Base-by-base conservation (phyloP, 2,797 vertebrate genomes). In the Danio choprae region DNA sequence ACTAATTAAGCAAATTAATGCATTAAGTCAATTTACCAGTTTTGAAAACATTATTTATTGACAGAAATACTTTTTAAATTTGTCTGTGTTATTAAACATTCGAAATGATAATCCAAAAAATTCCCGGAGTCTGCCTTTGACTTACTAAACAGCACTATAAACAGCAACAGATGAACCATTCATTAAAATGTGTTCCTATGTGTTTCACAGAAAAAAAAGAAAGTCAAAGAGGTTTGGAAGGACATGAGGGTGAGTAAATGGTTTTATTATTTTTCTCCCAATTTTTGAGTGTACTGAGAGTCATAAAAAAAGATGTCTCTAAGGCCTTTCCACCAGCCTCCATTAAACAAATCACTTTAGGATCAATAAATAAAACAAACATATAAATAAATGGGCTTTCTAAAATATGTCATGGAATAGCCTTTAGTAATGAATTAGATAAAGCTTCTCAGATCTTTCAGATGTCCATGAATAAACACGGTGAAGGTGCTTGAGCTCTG, bases 401-500 rank as follows among this genome's bases (percentile, higher is more conserved):
- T 72, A 7, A 48, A 22, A 60, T 10, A 38, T 22, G 40, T 43
- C n/a, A 0, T 18, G n/a, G 18, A 64, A 76, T 55, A 29, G 8
- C 38, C 48, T 13, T 20, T 40, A 43, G n/a, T 16, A 64, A 64
- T 15, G 64, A 67, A 62, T 70, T 63, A 38, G 16, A 46, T 44
- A 18, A 53, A 79, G 7, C 20, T 43, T 22, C 18, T 38, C 5
- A 29, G 62, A 83, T 74, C 55, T 74, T 16, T 2, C 29, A 29
- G 29, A 29, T 43, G 13, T 38, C 5, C 40, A 22, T 43, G 36
- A 71, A 72, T 60, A 77, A 70, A 67, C 20, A 53, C 4, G 29
- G 36, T 20, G 51, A 46, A 68, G 13, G 53, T 80, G 43, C 18
- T 74, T 40, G 60, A 68, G 40, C 44, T 58, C 16, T 59, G 40